phyloP scores from a whole-genome alignment of 2,797 vertebrate species.

The Odontamblyopus lacepedii region DNA sequence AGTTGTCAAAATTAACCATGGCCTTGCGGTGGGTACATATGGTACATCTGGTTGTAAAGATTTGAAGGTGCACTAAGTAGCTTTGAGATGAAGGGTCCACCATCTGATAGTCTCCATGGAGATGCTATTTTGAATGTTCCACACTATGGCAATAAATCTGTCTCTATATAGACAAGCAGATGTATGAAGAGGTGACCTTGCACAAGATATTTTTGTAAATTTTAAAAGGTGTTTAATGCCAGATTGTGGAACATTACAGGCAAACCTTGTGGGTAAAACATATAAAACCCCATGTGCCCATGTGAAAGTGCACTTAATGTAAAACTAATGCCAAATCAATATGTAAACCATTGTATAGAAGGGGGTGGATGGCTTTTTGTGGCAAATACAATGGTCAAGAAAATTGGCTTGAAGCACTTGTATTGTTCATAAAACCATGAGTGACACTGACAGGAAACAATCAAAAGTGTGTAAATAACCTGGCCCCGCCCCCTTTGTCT shows the following conservation, averaged over 20 bases:
- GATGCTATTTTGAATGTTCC: too few species aligned
- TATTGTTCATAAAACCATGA: not conserved
- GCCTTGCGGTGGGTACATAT: not conserved
- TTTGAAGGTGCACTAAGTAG: not conserved
- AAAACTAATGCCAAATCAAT: not conserved
- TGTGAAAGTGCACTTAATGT: not conserved
- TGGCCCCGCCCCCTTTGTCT: constrained; percentile 33
- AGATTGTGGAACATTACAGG: too few species aligned
- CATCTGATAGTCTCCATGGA: too few species aligned
- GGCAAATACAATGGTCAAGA: not conserved
- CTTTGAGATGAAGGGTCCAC: not conserved
- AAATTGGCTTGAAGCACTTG: not conserved
- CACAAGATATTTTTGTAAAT: too few species aligned
- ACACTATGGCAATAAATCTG: too few species aligned
- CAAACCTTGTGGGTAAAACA: not conserved
- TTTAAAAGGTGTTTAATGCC: too few species aligned
- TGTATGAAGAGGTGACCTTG: not conserved
- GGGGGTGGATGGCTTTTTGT: not conserved
- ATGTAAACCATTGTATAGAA: not conserved
- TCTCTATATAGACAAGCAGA: not conserved
- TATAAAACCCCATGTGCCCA: not conserved
- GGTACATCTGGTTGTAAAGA: not conserved
- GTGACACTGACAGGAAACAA: not conserved
- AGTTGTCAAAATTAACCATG: not conserved
- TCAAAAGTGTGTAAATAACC: not conserved